These are phyloP conservation scores for Acrocephalus scirpaceus DNA, from an alignment of 2,797 vertebrate genomes.

Conservation along the genomic window DNA sequence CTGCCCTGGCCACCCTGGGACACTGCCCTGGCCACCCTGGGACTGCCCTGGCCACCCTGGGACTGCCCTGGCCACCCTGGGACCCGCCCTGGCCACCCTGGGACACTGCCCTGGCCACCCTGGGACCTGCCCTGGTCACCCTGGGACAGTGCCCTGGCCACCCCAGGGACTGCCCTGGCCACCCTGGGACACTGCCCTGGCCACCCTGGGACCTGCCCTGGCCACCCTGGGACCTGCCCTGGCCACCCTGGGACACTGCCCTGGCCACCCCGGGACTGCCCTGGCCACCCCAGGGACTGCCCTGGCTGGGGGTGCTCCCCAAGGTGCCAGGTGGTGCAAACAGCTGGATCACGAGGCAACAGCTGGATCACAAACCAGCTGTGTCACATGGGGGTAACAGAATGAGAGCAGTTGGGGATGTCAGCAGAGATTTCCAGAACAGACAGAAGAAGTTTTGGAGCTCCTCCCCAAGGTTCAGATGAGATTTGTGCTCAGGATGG, in stretches of 20 bases:
- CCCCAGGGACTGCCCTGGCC: neutral
- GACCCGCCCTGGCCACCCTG: too few relatives aligned
- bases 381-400: accelerated
- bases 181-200: neutral
- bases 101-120: neutral
- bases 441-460: neutral
- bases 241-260: neutral
- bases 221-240: neutral
- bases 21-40: neutral
- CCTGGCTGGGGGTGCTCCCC: neutral
- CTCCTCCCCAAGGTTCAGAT: neutral
- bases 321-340: neutral
- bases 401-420: too few relatives aligned
- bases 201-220: neutral
- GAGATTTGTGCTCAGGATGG: neutral
- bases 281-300: neutral
- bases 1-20: too few relatives aligned
- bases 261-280: neutral
- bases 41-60: neutral
- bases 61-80: neutral
- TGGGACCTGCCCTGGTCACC: neutral
- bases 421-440: neutral
- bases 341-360: neutral
- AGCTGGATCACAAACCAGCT: neutral
- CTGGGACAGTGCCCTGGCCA: too few relatives aligned